These are phyloP conservation scores for Nipponacmea schrenckii DNA, from an alignment of 2,888 invertebrate species.

Conservation along the genomic window DNA sequence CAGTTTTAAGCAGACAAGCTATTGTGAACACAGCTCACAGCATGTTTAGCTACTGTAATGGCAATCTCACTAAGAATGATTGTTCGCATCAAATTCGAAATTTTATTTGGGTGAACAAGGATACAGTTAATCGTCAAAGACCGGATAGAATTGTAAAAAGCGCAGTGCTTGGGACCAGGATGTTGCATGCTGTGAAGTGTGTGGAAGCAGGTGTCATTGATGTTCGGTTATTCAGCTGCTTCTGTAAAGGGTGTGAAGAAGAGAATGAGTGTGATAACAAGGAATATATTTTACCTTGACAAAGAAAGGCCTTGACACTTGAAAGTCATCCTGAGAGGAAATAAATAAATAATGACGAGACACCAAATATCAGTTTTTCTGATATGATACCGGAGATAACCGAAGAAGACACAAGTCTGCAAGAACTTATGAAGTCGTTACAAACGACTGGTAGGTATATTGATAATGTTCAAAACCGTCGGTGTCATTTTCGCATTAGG, in stretches of 20 bases:
- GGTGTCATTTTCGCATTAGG: no score
- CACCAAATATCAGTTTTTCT: no score
- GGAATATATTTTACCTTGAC: not conserved
- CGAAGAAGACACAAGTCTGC: no score
- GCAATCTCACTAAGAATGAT: not conserved
- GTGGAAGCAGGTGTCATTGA: not conserved
- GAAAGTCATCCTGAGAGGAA: no score
- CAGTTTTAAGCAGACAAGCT: not conserved
- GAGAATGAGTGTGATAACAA: not conserved
- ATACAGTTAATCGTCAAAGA: not conserved
- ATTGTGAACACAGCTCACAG: not conserved
- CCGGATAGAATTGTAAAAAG: not conserved
- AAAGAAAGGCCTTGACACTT: not conserved
- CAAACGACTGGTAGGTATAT: no score
- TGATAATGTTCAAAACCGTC: no score
- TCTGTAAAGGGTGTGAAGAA: not conserved
- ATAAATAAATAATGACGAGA: no score
- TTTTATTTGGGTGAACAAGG: not conserved
- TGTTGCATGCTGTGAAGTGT: not conserved
- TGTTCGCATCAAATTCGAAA: not conserved
- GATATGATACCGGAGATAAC: no score
- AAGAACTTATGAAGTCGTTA: no score
- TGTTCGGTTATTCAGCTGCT: not conserved
- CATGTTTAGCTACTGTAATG: not conserved
- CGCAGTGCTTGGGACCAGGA: not conserved